Conservation (phyloP, 2,113 vertebrate species). For the Serilophus lunatus region DNA sequence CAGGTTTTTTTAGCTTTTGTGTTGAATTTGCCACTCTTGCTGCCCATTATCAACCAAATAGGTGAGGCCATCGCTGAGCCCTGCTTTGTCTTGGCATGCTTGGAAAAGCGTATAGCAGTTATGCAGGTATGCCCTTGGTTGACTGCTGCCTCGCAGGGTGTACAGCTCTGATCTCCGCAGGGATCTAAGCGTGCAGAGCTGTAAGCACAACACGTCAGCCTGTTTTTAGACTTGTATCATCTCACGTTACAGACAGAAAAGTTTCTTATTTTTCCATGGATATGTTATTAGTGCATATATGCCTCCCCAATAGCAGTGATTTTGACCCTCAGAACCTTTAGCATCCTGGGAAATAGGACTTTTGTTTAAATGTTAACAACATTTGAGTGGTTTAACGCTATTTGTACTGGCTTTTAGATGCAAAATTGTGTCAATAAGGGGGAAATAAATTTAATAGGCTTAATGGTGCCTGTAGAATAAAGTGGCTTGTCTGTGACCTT, state of each 20-base stretch:
- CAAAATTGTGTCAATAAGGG: not conserved
- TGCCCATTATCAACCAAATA: not conserved
- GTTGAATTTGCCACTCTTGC: not conserved
- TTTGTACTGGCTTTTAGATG: not conserved
- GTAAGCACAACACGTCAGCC: not conserved
- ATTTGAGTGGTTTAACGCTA: not conserved
- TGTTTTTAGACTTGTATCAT: not conserved
- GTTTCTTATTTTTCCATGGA: not conserved
- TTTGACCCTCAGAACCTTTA: not conserved
- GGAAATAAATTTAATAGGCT: slow-evolving; percentile 27
- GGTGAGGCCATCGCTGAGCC: not conserved
- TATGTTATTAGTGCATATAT: not conserved
- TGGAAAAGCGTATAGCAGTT: not conserved
- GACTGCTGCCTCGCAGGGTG: not conserved
- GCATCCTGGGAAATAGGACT: not conserved
- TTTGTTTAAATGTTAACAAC: not conserved
- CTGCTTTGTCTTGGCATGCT: not conserved
- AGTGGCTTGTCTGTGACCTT: not conserved
- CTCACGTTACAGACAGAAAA: not conserved
- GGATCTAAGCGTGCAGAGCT: not conserved
- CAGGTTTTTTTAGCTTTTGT: not conserved
- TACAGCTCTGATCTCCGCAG: not conserved
- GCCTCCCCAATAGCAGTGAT: not conserved
- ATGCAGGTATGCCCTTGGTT: not conserved
- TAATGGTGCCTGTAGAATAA: not conserved